Conservation (phyloP, 2,888 invertebrate species). For the Drosophila histrio region DNA sequence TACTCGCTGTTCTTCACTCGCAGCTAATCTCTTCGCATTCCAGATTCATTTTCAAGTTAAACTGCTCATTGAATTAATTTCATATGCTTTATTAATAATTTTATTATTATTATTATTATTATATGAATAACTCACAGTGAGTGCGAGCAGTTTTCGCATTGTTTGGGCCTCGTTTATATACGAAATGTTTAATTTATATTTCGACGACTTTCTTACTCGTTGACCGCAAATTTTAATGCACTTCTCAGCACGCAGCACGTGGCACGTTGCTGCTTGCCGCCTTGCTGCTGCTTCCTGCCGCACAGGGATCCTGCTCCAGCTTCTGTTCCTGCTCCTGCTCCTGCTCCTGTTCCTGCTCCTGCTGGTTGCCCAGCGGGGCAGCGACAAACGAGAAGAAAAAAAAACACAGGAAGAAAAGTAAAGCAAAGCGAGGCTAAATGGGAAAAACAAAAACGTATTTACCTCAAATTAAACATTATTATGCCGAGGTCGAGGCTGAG, state of each 20-base stretch:
- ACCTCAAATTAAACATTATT: constrained; percentile 84
- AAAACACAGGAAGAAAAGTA: constrained; percentile 5
- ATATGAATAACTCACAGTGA: constrained; percentile 12
- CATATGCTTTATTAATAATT: constrained; percentile 12
- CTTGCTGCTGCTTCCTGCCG: neutral
- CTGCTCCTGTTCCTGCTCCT: constrained; percentile 6
- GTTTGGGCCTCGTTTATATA: neutral
- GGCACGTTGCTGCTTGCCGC: neutral
- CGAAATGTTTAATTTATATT: constrained; percentile 51
- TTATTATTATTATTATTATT: constrained; percentile 6
- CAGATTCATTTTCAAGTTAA: neutral
- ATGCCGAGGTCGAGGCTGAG: constrained; percentile 57
- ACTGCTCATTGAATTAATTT: constrained; percentile 8
- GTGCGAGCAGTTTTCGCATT: constrained; percentile 17
- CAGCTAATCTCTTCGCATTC: neutral
- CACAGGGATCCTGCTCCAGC: neutral
- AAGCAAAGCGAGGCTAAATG: constrained; percentile 41
- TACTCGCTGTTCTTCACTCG: neutral
- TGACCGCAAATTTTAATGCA: constrained; percentile 68
- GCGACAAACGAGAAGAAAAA: constrained; percentile 19
- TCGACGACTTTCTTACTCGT: constrained; percentile 19
- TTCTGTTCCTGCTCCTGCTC: constrained; percentile 3
- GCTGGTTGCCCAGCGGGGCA: constrained; percentile 46
- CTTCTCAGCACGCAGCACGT: constrained; percentile 44
- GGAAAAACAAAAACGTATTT: constrained; percentile 78